These are phyloP conservation scores for Melolontha melolontha DNA, from an alignment of 2,888 invertebrate species.

Conservation along the genomic window DNA sequence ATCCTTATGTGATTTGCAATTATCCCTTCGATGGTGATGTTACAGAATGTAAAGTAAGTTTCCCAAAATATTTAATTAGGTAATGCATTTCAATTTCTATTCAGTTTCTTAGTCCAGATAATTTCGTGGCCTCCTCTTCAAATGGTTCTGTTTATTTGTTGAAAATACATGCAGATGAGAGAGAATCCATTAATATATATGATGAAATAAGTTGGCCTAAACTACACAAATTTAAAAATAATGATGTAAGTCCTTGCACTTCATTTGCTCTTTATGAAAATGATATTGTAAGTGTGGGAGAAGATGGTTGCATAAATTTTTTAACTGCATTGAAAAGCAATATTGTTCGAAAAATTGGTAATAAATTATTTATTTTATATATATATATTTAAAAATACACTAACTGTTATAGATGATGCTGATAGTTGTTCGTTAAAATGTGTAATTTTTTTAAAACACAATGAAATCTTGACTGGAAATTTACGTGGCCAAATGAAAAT, in stretches of 20 bases:
- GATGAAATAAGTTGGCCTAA: constrained; percentile 74
- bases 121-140: constrained; percentile 75
- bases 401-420: constrained; percentile 71
- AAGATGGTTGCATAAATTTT: constrained; percentile 80
- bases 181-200: constrained; percentile 69
- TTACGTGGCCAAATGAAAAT: constrained; percentile 91
- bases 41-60: constrained; percentile 78
- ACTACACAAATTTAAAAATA: constrained; percentile 74
- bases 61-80: background rate
- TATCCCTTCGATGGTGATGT: constrained; percentile 78
- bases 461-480: constrained; percentile 86
- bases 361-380: background rate
- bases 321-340: constrained; percentile 68
- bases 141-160: constrained; percentile 77
- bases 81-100: constrained; percentile 44
- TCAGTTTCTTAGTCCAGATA: constrained; percentile 76
- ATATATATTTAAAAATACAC: background rate
- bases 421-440: constrained; percentile 87
- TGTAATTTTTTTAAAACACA: constrained; percentile 78
- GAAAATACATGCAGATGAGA: constrained; percentile 72
- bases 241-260: constrained; percentile 77
- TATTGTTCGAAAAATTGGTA: constrained; percentile 69
- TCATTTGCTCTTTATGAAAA: constrained; percentile 80
- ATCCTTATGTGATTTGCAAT: constrained; percentile 73
- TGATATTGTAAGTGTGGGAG: constrained; percentile 85